A percentile compares a stretch with the other conserved stretches of the same genome.
Conservation (phyloP, 2,797 vertebrate genomes). For the Pangasius djambal region DNA sequence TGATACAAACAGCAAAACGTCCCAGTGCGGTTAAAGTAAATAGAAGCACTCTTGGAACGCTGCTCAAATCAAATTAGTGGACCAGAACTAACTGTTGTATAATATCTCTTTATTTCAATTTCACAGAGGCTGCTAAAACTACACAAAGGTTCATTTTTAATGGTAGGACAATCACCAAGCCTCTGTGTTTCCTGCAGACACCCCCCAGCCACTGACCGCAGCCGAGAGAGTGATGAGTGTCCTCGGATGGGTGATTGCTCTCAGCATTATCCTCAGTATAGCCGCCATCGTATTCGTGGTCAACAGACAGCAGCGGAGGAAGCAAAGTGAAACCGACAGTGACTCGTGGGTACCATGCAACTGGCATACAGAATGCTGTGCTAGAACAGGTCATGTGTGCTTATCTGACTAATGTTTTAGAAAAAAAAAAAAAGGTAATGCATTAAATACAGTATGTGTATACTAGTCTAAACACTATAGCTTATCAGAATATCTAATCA, state of each 20-base stretch:
- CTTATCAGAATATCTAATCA: not conserved
- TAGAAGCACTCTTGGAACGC: not conserved
- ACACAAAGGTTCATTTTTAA: not conserved
- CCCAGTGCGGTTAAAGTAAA: not conserved
- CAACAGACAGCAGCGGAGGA: slow-evolving; percentile 76
- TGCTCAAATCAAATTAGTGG: not conserved
- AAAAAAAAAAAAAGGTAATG: not conserved
- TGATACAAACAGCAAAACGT: no score
- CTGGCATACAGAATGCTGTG: not conserved
- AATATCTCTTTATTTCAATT: not conserved
- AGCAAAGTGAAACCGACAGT: slow-evolving; percentile 58
- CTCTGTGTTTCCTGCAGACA: slow-evolving; percentile 74
- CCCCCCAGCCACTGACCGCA: slow-evolving; percentile 79
- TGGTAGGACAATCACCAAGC: slow-evolving; percentile 12
- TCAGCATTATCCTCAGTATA: slow-evolving; percentile 78
- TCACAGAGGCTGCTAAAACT: not conserved
- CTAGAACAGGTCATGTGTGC: not conserved
- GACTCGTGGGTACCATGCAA: slow-evolving; percentile 74
- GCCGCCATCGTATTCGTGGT: slow-evolving; percentile 80
- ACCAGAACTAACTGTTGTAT: not conserved
- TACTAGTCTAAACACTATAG: not conserved
- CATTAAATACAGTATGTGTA: not conserved
- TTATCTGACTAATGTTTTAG: not conserved
- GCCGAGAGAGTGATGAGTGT: slow-evolving; percentile 79
- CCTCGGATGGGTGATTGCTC: slow-evolving; percentile 78